These are phyloP conservation scores for Parazoanthus swiftii DNA, from an alignment of 92 coral and sea anemone genomes.

Conservation along the genomic window DNA sequence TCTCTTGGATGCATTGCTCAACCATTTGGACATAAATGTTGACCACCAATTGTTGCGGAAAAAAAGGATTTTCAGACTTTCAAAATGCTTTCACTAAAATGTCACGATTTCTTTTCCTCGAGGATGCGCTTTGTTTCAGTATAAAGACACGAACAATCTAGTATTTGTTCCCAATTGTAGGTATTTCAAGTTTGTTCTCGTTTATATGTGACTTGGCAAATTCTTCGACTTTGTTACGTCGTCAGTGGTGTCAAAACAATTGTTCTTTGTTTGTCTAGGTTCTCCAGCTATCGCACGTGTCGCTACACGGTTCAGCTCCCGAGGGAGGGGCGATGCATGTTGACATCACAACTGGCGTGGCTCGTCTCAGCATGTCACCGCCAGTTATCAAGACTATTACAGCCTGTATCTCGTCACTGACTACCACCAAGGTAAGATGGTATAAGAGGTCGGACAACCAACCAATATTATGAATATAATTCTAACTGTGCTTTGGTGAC, in stretches of 20 bases:
- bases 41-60: neutral
- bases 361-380: conserved; percentile 86
- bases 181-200: neutral
- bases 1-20: neutral
- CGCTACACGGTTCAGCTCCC: conserved; percentile 79
- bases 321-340: conserved; percentile 84
- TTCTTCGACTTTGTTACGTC: neutral
- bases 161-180: neutral
- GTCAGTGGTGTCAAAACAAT: neutral
- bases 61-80: too few relatives aligned
- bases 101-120: too few relatives aligned
- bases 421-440: conserved; percentile 69
- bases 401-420: conserved; percentile 78
- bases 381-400: conserved; percentile 83
- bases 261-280: conserved; percentile 56
- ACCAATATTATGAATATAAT: neutral
- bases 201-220: neutral
- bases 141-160: too few relatives aligned
- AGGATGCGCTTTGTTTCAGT: too few relatives aligned
- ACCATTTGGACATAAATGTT: neutral
- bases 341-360: conserved; percentile 78
- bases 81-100: too few relatives aligned
- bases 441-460: neutral
- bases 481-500: too few relatives aligned
- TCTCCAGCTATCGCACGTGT: conserved; percentile 74